Evolutionary conservation across 2,888 invertebrate genomes (phyloP).

Genomic region (Scaptomyza caliginosa): DNA sequence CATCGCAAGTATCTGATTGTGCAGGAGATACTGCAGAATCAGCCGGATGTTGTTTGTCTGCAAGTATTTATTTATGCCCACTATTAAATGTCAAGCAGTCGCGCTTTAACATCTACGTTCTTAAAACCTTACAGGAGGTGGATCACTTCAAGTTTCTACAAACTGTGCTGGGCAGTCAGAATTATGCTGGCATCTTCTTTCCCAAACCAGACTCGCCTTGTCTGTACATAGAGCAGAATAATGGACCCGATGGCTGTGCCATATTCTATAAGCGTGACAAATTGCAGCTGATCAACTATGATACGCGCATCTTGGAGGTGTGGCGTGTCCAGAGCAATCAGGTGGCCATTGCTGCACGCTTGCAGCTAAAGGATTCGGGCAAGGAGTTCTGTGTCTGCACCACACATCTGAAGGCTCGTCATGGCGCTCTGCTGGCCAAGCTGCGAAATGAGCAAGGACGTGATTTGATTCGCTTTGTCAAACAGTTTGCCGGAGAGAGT

Average conservation of each 20-base stretch:
- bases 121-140: conserved; percentile 86
- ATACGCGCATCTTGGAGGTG: conserved; percentile 88
- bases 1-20: conserved; percentile 88
- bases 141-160: conserved; percentile 90
- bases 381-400: conserved; percentile 88
- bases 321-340: conserved; percentile 90
- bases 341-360: conserved; percentile 87
- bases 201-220: conserved; percentile 92
- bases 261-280: conserved; percentile 88
- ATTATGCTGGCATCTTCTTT: conserved; percentile 88
- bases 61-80: conserved; percentile 85
- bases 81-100: conserved; percentile 16
- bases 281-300: conserved; percentile 86
- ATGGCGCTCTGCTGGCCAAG: conserved; percentile 88
- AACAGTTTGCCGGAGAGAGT: conserved; percentile 84
- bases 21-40: conserved; percentile 88
- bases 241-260: conserved; percentile 92
- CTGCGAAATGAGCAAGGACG: conserved; percentile 89
- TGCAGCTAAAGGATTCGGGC: conserved; percentile 85
- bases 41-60: conserved; percentile 89
- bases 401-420: conserved; percentile 90
- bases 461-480: conserved; percentile 87
- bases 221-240: conserved; percentile 88
- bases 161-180: conserved; percentile 86
- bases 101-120: conserved; percentile 51